A percentile compares a stretch with the other conserved stretches of the same genome.
phyloP scores from a whole-genome alignment of 2,113 vertebrate genomes.

The Bostrychus sinensis region DNA sequence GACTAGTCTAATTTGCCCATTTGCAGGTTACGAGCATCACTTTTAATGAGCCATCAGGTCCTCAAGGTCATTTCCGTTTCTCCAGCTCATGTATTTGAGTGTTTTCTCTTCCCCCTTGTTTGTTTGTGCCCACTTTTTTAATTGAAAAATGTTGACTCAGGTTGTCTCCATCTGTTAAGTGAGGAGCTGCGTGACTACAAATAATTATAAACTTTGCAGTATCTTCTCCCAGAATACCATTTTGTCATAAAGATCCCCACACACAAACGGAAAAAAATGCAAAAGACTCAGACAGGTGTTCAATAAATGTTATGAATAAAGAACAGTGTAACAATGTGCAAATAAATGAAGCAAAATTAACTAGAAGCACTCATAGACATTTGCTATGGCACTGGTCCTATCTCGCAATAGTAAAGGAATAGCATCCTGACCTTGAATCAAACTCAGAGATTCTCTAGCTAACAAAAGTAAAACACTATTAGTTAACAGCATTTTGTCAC shows the following conservation, averaged over 20 bases:
- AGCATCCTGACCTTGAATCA: too few relatives aligned
- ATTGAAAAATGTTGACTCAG: slow-evolving; percentile 79
- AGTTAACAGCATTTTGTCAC: too few relatives aligned
- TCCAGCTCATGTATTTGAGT: slow-evolving; percentile 48
- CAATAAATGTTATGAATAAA: background rate
- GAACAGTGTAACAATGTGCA: too few relatives aligned
- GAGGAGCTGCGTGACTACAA: slow-evolving; percentile 68
- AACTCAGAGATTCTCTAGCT: too few relatives aligned
- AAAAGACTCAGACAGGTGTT: background rate
- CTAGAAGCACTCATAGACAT: too few relatives aligned
- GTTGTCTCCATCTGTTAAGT: slow-evolving; percentile 78
- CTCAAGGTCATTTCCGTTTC: slow-evolving; percentile 76
- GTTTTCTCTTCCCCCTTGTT: slow-evolving; percentile 61
- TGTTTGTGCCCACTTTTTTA: slow-evolving; percentile 72
- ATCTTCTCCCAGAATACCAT: slow-evolving; percentile 53
- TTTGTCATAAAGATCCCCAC: slow-evolving; percentile 35
- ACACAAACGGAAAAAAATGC: slow-evolving; percentile 14
- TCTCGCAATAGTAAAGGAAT: too few relatives aligned
- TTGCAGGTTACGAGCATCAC: slow-evolving; percentile 72
- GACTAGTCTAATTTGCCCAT: slow-evolving; percentile 76
- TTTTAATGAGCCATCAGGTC: slow-evolving; percentile 80
- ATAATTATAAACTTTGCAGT: slow-evolving; percentile 74
- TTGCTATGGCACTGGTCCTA: too few relatives aligned
- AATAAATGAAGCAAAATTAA: too few relatives aligned
- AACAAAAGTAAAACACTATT: too few relatives aligned